Percentiles rank a stretch among this genome's conserved stretches.
These are phyloP conservation scores for Drosophila varians DNA, from an alignment of 1,140 invertebrate genomes.

Conservation along the genomic window DNA sequence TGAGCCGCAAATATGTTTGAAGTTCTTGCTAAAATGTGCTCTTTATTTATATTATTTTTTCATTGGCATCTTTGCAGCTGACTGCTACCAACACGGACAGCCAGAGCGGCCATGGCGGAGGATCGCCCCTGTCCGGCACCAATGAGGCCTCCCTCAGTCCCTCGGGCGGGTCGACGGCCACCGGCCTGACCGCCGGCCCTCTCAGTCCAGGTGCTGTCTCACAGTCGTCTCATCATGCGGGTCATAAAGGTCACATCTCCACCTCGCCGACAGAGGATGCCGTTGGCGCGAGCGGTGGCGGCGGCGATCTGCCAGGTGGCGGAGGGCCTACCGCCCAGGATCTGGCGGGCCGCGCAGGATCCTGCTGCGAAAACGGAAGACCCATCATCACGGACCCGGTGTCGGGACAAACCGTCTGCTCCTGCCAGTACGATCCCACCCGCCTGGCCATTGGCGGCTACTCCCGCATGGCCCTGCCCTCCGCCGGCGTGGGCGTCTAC, in stretches of 20 bases:
- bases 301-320: slow-evolving; percentile 80
- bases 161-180: slow-evolving; percentile 86
- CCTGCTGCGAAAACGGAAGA: slow-evolving; percentile 96
- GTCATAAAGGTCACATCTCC: slow-evolving; percentile 19
- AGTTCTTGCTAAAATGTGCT: slow-evolving; percentile 42
- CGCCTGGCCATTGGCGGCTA: slow-evolving; percentile 88
- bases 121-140: slow-evolving; percentile 85
- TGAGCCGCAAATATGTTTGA: slow-evolving; percentile 19
- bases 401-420: slow-evolving; percentile 96
- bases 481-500: slow-evolving; percentile 87
- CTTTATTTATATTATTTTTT: slow-evolving; percentile 19
- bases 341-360: slow-evolving; percentile 82
- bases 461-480: slow-evolving; percentile 87
- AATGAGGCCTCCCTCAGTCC: slow-evolving; percentile 86
- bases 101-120: slow-evolving; percentile 68
- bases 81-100: slow-evolving; percentile 58
- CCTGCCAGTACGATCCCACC: slow-evolving; percentile 96
- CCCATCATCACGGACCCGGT: slow-evolving; percentile 97
- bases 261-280: slow-evolving; percentile 71
- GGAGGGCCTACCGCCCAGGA: slow-evolving; percentile 36
- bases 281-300: slow-evolving; percentile 70
- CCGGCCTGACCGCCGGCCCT: slow-evolving; percentile 85
- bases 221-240: slow-evolving; percentile 85
- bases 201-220: slow-evolving; percentile 89
- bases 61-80: slow-evolving; percentile 59